Evolutionary conservation across 2,888 invertebrate genomes (phyloP).

Genomic region (Linhomoeus sp.): DNA sequence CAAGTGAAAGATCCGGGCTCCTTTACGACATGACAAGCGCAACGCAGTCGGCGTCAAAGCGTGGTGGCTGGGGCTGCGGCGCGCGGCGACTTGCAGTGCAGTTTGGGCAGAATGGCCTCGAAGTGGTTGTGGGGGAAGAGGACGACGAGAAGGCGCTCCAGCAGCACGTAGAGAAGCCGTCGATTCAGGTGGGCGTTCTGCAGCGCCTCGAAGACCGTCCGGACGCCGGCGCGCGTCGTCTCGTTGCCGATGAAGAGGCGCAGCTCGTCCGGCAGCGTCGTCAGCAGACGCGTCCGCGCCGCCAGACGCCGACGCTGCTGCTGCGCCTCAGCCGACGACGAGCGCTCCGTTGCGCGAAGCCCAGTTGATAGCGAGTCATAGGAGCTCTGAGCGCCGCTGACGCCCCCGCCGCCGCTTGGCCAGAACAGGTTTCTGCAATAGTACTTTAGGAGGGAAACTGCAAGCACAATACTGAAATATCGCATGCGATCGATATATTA

Average conservation of each 20-base stretch:
- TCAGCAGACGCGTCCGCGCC: constrained; percentile 61
- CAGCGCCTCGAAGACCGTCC: constrained; percentile 65
- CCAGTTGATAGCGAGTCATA: too few species aligned
- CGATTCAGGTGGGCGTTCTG: constrained; percentile 66
- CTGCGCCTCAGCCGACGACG: constrained; percentile 38
- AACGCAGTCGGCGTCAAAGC: too few species aligned
- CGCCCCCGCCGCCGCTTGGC: too few species aligned
- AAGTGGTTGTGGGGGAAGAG: constrained; percentile 25
- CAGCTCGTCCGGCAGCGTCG: constrained; percentile 66
- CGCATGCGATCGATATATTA: too few species aligned
- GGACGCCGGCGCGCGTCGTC: constrained; percentile 50
- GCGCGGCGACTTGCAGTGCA: constrained; percentile 26
- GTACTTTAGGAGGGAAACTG: too few species aligned
- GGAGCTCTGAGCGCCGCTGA: too few species aligned
- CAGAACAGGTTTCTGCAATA: constrained; percentile 38
- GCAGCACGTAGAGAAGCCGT: constrained; percentile 55
- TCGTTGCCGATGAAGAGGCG: constrained; percentile 61
- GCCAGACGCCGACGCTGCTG: constrained; percentile 57
- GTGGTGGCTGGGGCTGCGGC: too few species aligned
- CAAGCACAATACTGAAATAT: too few species aligned
- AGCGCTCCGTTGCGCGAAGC: too few species aligned
- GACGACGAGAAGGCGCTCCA: constrained; percentile 47
- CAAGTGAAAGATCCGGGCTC: too few species aligned
- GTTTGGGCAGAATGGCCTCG: constrained; percentile 18
- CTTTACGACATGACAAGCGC: too few species aligned